These are phyloP conservation scores for Mya arenaria DNA, from an alignment of 1,140 invertebrate genomes.

Conservation along the genomic window DNA sequence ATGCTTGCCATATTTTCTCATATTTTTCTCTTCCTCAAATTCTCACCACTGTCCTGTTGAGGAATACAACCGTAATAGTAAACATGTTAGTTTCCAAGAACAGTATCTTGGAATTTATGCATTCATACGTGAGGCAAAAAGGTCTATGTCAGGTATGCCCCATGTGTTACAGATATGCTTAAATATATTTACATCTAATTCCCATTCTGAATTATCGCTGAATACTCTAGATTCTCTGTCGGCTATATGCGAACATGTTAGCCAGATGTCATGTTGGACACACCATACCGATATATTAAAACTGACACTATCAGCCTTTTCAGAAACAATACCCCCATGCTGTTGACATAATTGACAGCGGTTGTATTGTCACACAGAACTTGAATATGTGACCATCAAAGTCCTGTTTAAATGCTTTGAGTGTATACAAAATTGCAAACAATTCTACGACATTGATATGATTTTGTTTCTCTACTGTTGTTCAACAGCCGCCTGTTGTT, in stretches of 20 bases:
- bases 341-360: slow-evolving; percentile 50
- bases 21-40: too few relatives aligned
- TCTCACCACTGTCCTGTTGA: too few relatives aligned
- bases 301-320: background rate
- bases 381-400: slow-evolving; percentile 10
- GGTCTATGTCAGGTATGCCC: slow-evolving; percentile 1
- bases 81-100: slow-evolving; percentile 38
- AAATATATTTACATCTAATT: slow-evolving; percentile 43
- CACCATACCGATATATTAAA: slow-evolving; percentile 59
- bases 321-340: slow-evolving; percentile 38
- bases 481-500: slow-evolving; percentile 30
- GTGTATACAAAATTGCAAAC: slow-evolving; percentile 6
- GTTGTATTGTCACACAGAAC: slow-evolving; percentile 54
- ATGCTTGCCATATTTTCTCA: too few relatives aligned
- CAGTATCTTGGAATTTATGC: background rate
- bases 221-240: slow-evolving; percentile 50
- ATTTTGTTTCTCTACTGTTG: slow-evolving; percentile 7
- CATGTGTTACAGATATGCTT: slow-evolving; percentile 20
- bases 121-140: slow-evolving; percentile 33
- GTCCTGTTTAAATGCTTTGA: slow-evolving; percentile 36
- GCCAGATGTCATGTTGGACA: slow-evolving; percentile 42
- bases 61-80: too few relatives aligned
- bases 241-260: slow-evolving; percentile 48
- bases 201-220: slow-evolving; percentile 52
- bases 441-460: slow-evolving; percentile 59